Conservation (phyloP, 2,113 vertebrate genomes). For the Phoxinus phoxinus region DNA sequence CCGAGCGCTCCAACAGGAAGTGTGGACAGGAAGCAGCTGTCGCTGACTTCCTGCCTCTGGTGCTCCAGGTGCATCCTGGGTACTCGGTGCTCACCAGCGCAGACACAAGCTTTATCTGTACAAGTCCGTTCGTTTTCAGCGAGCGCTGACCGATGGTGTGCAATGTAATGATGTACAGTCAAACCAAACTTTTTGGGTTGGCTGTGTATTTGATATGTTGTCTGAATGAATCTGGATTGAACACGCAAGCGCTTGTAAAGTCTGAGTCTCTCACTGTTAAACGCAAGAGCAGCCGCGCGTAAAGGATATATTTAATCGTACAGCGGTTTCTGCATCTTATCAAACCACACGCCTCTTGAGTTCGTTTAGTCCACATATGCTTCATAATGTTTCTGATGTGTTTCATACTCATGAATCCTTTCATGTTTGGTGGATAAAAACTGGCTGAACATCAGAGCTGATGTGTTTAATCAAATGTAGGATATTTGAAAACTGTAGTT, state of each 20-base stretch:
- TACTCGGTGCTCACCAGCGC: conserved; percentile 63
- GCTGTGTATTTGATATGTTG: too few relatives aligned
- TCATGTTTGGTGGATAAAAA: too few relatives aligned
- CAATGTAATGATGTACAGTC: not conserved
- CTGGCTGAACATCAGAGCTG: too few relatives aligned
- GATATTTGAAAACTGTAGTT: too few relatives aligned
- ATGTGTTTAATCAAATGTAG: too few relatives aligned
- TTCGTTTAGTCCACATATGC: not conserved
- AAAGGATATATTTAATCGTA: not conserved
- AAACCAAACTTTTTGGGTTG: too few relatives aligned
- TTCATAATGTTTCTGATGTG: too few relatives aligned
- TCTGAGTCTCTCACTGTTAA: not conserved
- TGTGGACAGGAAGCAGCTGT: conserved; percentile 83
- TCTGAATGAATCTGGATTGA: not conserved
- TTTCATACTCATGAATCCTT: too few relatives aligned
- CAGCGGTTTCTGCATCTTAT: conserved; percentile 34
- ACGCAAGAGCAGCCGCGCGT: not conserved
- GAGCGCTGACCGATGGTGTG: not conserved
- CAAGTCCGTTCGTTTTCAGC: not conserved
- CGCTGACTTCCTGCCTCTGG: conserved; percentile 70
- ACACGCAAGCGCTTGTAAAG: not conserved
- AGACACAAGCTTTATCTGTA: conserved; percentile 37
- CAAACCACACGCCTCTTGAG: not conserved
- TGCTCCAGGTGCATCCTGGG: conserved; percentile 86
- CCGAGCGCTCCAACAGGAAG: conserved; percentile 69